Evolutionary conservation across 2,113 vertebrate genomes (phyloP), one percentile per base, ranked within the genome.

Genomic region (Oostethus manadensis): DNA sequence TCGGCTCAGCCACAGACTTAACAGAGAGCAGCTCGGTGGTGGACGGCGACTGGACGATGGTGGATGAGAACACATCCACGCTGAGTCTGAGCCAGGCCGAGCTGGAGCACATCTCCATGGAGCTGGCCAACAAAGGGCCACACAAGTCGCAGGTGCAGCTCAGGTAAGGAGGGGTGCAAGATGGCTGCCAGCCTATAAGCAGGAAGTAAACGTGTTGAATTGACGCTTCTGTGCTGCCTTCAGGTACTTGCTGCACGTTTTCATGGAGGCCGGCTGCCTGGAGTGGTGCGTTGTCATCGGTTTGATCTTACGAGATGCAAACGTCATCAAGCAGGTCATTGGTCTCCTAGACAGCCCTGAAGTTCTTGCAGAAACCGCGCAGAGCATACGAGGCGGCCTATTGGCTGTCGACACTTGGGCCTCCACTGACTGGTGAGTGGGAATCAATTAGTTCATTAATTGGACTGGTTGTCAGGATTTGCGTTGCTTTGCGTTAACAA

Each of bases 11-110:
- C 73, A 99, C 97, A 0, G 96, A 98, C 82, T 77, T 98, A 74
- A 99, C 96, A 1, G 96, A 99, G 89, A 97, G 93, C 65, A 99
- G 97, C 84, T 98, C 96, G 7, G 79, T 98, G 92, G 92, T 96
- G 78, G 97, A 99, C 21, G 96, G 95, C 3, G 96, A 99, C 63
- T 99, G 97, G 97, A 98, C 89, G 1, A 88, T 99, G 92, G 94
- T 99, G 6, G 97, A 98, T 58, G 97, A 98, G 87, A 95, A 93
- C 79, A 91, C 94, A 58, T 96, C 95, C 56, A 91, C 92, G 2
- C 82, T 94, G 62, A 93, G 93, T 77, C 85, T 99, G 78, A 98
- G 93, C 18, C 96, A 96, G 71, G 94, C 94, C 6, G 95, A 99
- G 80, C 81, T 99, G 62, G 96, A 99, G 80, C 96, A 96, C 86